Evolutionary conservation across 2,888 invertebrate genomes (phyloP), one percentile per base, ranked within the genome.

Genomic region (Myopa tessellatipennis): DNA sequence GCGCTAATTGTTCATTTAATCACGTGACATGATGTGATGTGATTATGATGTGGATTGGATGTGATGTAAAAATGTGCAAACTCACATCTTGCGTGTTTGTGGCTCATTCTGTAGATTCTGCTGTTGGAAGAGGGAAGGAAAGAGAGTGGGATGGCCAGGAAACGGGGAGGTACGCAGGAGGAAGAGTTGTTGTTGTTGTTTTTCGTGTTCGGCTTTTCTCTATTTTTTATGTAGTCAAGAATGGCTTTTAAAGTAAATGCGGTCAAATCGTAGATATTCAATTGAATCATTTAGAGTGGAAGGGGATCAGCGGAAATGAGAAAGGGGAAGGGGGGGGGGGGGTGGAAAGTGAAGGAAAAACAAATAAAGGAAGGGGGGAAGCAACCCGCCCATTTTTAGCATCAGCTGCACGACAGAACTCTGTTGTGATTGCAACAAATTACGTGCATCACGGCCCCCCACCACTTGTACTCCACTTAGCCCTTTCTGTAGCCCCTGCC

Each of bases 21-120:
- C 67, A 74, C 74, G 67, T 74, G 67, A 74, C 65, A 52, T 63
- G 73, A 60, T 60, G 52, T 58, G 67, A 34, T 65, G 36, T 36
- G 65, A 36, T 61, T 34, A 34, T 14, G 38, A 65, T 65, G 65
- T 65, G 5, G 16, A 45, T 16, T 10, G 58, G 60, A 61, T 61
- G 74, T 50, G 67, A 67, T 74, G 67, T 68, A 36, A 74, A 79
- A 80, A 80, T 77, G 80, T 80, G 79, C 77, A 79, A 81, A 80
- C 78, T 81, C 78, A 80, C 78, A 78, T 78, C 77, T 81, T 79
- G 79, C 81, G 78, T 81, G 81, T 76, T 77, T 72, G 69, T 71
- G 73, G 55, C 38, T 76, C 79, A 81, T 81, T 81, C 77, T 4
- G 36, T 8, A 12, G n/a, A 40, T 26, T 16, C 26, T 12, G 52